These are phyloP conservation scores for Clarias laeviceps DNA, from an alignment of 2,797 vertebrate genomes.

Conservation along the genomic window DNA sequence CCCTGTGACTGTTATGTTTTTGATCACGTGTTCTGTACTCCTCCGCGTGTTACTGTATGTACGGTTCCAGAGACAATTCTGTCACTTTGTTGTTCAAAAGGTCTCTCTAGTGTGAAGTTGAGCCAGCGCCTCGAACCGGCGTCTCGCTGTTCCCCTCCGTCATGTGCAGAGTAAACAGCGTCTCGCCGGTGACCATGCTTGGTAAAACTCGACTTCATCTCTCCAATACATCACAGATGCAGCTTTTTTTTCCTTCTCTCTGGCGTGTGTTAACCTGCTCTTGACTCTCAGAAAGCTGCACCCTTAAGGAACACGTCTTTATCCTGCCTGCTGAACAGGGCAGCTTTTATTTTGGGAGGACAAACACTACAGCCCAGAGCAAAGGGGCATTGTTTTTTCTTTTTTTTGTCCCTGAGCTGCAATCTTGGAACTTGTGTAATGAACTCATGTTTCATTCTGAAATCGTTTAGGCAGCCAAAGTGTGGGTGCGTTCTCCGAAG, in stretches of 20 bases:
- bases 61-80: not conserved
- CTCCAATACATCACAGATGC: not conserved
- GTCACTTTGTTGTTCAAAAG: not conserved
- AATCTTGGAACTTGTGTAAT: not conserved
- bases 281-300: not conserved
- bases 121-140: not conserved
- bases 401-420: not conserved
- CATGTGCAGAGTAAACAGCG: conserved; percentile 37
- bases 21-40: not conserved
- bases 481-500: not conserved
- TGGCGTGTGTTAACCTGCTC: not conserved
- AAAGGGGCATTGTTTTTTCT: not conserved
- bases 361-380: not conserved
- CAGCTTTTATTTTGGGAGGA: not conserved
- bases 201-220: conserved; percentile 14
- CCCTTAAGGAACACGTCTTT: conserved; percentile 19
- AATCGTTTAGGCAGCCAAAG: not conserved
- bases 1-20: not conserved
- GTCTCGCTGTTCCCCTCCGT: conserved; percentile 18
- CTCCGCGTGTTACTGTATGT: not conserved
- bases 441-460: not conserved
- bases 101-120: not conserved
- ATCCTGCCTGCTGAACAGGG: not conserved
- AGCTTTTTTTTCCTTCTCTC: not conserved
- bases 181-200: conserved; percentile 43